Conservation (phyloP, 2,113 vertebrate species). For the Climacteris rufus region DNA sequence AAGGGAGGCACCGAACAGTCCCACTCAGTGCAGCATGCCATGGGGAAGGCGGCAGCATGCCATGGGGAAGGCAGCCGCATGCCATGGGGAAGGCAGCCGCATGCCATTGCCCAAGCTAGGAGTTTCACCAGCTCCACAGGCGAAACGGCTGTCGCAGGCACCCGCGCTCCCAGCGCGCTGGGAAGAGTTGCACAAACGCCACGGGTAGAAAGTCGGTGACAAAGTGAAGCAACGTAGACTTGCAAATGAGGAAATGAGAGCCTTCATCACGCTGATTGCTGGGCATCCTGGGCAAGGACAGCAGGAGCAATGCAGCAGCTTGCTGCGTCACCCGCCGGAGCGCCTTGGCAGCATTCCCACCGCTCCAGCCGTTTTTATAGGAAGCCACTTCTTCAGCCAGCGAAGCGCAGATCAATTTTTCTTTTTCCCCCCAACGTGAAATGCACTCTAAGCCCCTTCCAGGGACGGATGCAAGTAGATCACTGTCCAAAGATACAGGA, state of each 20-base stretch:
- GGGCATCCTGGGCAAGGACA: not conserved
- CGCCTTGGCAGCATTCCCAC: not conserved
- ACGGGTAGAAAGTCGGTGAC: not conserved
- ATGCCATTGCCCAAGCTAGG: not conserved
- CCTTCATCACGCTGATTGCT: not conserved
- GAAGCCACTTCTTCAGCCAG: not conserved
- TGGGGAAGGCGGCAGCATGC: not conserved
- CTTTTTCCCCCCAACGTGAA: rapidly evolving
- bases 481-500: not conserved
- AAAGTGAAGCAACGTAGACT: not conserved
- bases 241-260: not conserved
- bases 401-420: not conserved
- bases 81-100: not conserved
- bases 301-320: not conserved
- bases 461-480: not conserved
- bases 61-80: rapidly evolving
- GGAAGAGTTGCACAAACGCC: not conserved
- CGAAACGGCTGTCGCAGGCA: not conserved
- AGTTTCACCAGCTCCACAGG: not conserved
- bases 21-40: not conserved
- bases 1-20: not conserved
- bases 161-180: not conserved
- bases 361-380: rapidly evolving
- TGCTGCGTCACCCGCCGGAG: not conserved
- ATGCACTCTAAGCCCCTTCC: not conserved